Evolutionary conservation across 2,797 vertebrate genomes (phyloP), one percentile per base, ranked within the genome.

Genomic region (Lycodopsis pacificus): DNA sequence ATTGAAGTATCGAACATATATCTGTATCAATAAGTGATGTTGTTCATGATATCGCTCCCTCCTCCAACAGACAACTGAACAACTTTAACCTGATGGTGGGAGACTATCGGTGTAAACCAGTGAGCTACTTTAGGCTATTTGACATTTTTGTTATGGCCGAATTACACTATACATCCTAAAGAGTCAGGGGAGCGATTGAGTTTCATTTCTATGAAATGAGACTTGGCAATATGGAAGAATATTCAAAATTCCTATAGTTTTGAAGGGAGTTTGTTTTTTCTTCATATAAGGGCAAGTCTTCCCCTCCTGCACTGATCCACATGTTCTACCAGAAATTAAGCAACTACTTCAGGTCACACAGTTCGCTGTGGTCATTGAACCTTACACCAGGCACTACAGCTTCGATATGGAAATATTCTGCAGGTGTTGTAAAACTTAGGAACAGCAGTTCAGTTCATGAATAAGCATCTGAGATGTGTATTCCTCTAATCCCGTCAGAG

Each of bases 401-500:
- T 44, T 13, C 70, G 40, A 2, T 59, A 77, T 82, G 48, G 30
- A 73, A 77, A 51, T 58, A 15, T 62, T 51, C 51, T 65, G 48
- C 76, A 30, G 67, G 36, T 71, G 54, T 71, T 61, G 34, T 15
- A 32, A 59, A 38, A 32, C 38, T 9, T 14, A 63, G 48, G 34
- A 12, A 76, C 71, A 83, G 15, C 69, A 32, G n/a, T 25, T 17
- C 22, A 61, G 71, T 68, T 69, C 77, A 88, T 82, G 38, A 78
- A 20, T 73, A 83, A 9, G 36, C 36, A 25, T 22, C 1, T 46
- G 48, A 38, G 15, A 65, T 64, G 36, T 66, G 17, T 71, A 58
- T 65, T 65, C 3, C 20, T 25, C 7, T 15, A 19, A 15, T 61
- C 6, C 19, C 11, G 9, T 40, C 15, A 58, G 34, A 30, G 10